Base-by-base conservation (phyloP, 2,113 vertebrate genomes). In the Rynchops niger region DNA sequence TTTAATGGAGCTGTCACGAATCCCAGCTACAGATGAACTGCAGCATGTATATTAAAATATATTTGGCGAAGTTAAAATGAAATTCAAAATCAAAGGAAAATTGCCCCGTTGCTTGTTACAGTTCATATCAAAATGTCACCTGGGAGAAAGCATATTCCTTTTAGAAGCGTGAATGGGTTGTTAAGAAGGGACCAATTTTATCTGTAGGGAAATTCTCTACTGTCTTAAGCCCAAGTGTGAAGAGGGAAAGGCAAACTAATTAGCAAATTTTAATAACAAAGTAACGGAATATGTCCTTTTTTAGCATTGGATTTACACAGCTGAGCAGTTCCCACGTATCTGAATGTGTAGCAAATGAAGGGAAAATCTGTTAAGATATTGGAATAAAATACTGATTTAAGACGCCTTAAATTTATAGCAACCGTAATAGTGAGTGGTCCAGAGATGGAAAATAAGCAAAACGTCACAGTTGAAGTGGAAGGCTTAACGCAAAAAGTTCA, bases 261-360 rank as follows among this genome's bases (percentile, higher is more conserved):
- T 95, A 95, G 92, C 66, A n/a, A 47, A 94, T 93, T 92, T 93
- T 93, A 96, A 96, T 94, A 94, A 92, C 83, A 85, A 95, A 91
- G 83, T 78, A 77, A 62, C 8, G 7, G 65, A n/a, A 12, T 58
- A 7, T 34, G 70, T 83, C 70, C 90, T 78, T 65, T 74, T 69
- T 69, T 73, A 78, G 78, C 38, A 3, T 45, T 61, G 67, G 59
- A 6, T 85, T 93, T 90, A 27, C 40, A 36, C 34, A 32, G 81
- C 62, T 25, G 22, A 77, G 74, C 15, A 19, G 53, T n/a, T 86
- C 42, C 87, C 1, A 2, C 1, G 4, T 32, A 6, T n/a, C 58
- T n/a, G 74, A 56, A 70, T 16, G 18, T 22, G 19, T 15, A 65
- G 30, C 42, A 66, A 62, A 43, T 9, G 36, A 63, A 90, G 74